Evolutionary conservation across 1,140 invertebrate genomes (phyloP).

Genomic region (Drosophila pallidifrons): DNA sequence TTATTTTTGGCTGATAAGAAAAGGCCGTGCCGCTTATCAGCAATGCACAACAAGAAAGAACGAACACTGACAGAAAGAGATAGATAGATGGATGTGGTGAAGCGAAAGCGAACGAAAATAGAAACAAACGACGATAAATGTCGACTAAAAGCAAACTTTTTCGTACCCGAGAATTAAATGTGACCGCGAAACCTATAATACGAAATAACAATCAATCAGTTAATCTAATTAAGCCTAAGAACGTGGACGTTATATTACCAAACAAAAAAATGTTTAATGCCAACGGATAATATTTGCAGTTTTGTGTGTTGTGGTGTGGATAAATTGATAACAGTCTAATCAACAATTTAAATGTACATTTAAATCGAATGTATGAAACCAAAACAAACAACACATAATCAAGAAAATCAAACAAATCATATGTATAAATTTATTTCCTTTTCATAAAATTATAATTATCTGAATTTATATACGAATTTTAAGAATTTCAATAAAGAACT

Average conservation of each 20-base stretch:
- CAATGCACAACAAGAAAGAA: slow-evolving; percentile 74
- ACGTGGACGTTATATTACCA: slow-evolving; percentile 43
- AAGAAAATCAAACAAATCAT: not conserved
- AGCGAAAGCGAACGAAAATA: slow-evolving; percentile 75
- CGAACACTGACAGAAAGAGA: slow-evolving; percentile 38
- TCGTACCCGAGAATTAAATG: slow-evolving; percentile 29
- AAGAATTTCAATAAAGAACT: slow-evolving; percentile 29
- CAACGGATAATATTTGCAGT: slow-evolving; percentile 22
- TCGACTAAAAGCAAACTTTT: slow-evolving; percentile 52
- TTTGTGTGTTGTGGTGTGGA: slow-evolving; percentile 4
- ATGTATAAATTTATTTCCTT: slow-evolving; percentile 3
- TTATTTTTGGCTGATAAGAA: slow-evolving; percentile 71
- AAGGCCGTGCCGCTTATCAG: slow-evolving; percentile 69
- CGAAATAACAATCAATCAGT: slow-evolving; percentile 67
- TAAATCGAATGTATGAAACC: not conserved
- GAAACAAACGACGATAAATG: slow-evolving; percentile 72
- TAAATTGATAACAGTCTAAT: slow-evolving; percentile 21
- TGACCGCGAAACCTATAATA: slow-evolving; percentile 31
- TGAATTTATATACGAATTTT: slow-evolving; percentile 2
- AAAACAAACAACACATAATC: not conserved
- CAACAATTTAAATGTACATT: slow-evolving; percentile 13
- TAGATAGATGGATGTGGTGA: slow-evolving; percentile 23
- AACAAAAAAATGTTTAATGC: slow-evolving; percentile 33
- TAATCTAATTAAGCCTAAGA: slow-evolving; percentile 52
- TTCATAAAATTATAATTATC: not conserved